Percentiles rank a stretch among this genome's conserved stretches.
Conservation (phyloP, 2,113 vertebrate species). For the Donacobius atricapilla region DNA sequence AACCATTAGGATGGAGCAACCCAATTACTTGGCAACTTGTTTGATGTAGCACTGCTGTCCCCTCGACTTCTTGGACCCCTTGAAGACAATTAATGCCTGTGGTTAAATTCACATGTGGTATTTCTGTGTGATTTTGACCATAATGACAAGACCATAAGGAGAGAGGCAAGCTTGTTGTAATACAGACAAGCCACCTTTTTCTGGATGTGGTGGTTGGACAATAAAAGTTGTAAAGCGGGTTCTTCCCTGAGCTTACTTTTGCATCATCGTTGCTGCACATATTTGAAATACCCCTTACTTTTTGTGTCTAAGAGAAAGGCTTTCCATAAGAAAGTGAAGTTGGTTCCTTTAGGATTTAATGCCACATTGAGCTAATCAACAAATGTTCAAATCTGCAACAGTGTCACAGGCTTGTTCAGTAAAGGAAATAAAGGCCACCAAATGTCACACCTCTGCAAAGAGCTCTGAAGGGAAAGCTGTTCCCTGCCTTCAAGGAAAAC, state of each 20-base stretch:
- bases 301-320: not conserved
- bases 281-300: not conserved
- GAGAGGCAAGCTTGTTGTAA: not conserved
- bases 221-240: not conserved
- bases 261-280: accelerated
- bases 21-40: not conserved
- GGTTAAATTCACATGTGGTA: not conserved
- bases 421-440: not conserved
- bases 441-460: not conserved
- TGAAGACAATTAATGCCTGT: not conserved
- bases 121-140: not conserved
- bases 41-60: not conserved
- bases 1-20: not conserved
- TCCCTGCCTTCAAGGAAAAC: not conserved
- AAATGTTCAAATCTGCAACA: not conserved
- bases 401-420: not conserved
- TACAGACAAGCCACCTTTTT: not conserved
- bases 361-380: not conserved
- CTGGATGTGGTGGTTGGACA: not conserved
- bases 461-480: not conserved
- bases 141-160: not conserved
- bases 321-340: not conserved
- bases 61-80: accelerated
- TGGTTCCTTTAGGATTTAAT: not conserved
- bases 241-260: not conserved